Percentiles rank a stretch among this genome's conserved stretches.
phyloP scores from a whole-genome alignment of 2,888 invertebrate species.

The Sclerodermus sp. region DNA sequence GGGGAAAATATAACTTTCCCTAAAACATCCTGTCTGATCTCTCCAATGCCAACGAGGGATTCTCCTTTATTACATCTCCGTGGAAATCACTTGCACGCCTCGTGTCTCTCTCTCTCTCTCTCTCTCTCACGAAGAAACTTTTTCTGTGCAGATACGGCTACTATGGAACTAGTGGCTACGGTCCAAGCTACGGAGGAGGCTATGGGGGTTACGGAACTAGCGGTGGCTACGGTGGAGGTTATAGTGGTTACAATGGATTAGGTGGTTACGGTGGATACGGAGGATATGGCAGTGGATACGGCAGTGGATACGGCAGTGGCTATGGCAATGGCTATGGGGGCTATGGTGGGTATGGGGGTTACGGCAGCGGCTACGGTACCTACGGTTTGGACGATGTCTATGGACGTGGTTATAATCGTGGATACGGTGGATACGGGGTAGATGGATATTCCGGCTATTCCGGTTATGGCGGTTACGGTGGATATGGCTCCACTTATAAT shows the following conservation, averaged over 20 bases:
- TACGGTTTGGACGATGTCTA: conserved; percentile 3
- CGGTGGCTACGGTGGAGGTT: conserved; percentile 19
- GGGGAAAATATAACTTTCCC: no score
- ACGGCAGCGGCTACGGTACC: conserved; percentile 19
- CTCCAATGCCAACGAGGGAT: no score
- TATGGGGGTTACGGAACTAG: conserved; percentile 21
- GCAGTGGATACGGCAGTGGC: conserved; percentile 28
- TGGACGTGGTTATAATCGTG: conserved; percentile 16
- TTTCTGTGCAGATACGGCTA: conserved; percentile 34
- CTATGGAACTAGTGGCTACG: conserved; percentile 23
- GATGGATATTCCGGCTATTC: conserved; percentile 45
- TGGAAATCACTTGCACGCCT: no score
- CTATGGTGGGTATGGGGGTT: conserved; percentile 23
- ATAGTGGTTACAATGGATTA: conserved; percentile 21
- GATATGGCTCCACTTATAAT: conserved; percentile 28
- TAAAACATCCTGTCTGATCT: no score
- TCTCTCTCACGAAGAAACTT: no score
- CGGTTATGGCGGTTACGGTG: conserved; percentile 64
- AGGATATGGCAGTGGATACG: conserved; percentile 57
- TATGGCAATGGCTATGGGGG: conserved; percentile 24
- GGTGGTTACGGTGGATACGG: conserved; percentile 61
- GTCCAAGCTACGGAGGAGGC: conserved; percentile 16
- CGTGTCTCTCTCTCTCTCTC: no score
- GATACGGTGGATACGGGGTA: conserved; percentile 7
- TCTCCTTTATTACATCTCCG: no score